Percentiles rank a stretch among this genome's conserved stretches.
Evolutionary conservation across 1,140 invertebrate species (phyloP).

Genomic region (Laodelphax striatellus): DNA sequence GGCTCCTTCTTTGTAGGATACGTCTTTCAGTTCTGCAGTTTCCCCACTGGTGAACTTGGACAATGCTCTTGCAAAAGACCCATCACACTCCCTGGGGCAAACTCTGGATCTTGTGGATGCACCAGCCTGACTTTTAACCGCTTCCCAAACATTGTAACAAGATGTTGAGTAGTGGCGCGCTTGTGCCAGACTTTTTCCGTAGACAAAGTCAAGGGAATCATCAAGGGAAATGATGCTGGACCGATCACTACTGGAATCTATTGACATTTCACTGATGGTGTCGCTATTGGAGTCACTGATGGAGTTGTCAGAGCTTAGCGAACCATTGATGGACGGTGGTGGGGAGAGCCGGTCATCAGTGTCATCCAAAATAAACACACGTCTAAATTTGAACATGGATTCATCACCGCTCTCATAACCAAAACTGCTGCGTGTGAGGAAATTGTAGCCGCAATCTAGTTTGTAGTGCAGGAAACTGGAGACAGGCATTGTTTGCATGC

Average conservation of each 20-base stretch:
- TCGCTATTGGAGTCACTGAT: conserved; percentile 40
- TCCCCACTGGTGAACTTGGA: conserved; percentile 32
- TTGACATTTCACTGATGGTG: conserved; percentile 42
- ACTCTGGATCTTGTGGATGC: conserved; percentile 23
- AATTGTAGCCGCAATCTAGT: conserved; percentile 5
- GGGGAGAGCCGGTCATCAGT: conserved; percentile 11
- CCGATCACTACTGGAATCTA: conserved; percentile 42
- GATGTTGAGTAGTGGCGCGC: conserved; percentile 20
- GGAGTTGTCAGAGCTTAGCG: conserved; percentile 23
- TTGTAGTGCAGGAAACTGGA: conserved; percentile 24
- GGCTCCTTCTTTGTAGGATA: conserved; percentile 30
- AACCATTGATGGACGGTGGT: conserved; percentile 18
- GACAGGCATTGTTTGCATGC: conserved; percentile 36
- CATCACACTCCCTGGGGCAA: conserved; percentile 37
- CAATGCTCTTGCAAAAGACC: conserved; percentile 36
- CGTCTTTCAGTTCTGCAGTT: conserved; percentile 13
- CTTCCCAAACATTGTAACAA: conserved; percentile 26
- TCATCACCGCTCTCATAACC: conserved; percentile 11
- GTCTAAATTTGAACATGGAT: conserved; percentile 37
- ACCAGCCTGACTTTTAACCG: conserved; percentile 22
- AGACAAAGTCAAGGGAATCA: conserved; percentile 37
- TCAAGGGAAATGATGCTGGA: conserved; percentile 43
- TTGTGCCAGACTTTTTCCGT: conserved; percentile 24
- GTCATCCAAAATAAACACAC: conserved; percentile 38
- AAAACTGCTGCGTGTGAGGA: not conserved